Base-by-base conservation (phyloP, 2,113 vertebrate genomes). In the Jacana jacana region DNA sequence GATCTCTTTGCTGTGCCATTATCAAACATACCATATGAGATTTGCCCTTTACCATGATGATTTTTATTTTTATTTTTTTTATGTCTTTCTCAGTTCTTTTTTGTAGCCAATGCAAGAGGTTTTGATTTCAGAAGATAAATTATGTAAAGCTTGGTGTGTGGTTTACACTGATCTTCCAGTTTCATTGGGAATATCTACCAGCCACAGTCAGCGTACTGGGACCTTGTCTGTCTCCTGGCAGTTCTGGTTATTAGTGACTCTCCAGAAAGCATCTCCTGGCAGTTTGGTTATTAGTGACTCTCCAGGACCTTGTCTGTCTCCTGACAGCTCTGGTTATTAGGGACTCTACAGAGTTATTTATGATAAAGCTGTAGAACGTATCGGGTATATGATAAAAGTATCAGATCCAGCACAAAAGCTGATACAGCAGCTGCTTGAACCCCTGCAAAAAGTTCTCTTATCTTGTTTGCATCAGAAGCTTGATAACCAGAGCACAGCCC, bases 51-150 rank as follows among this genome's bases (percentile, higher is more conserved):
- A n/a, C 18, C 8, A 0, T 58, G 11, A 44, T 14, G 46, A 46
- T 46, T 20, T 46, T 54, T 52, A 25, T 52, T 49, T 25, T n/a
- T n/a, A n/a, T 51, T 51, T 69, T 77, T 61, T 81, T 46, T 11
- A 57, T 70, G 66, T 90, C 81, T 73, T 82, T 88, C 86, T 88
- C 58, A 28, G 63, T 76, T 85, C 63, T 73, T 88, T 88, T 93
- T 82, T 57, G 49, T 88, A 90, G 87, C 84, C 31, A 49, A 52
- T 63, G 27, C 40, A 39, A 80, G 86, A 86, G 68, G 35, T 37
- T 92, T 94, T 90, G n/a, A 81, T 95, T 88, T 68, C 46, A 77
- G 85, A 52, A 81, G 83, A 19, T 80, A 52, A 82, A 73, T 88
- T 79, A 11, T 78, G 24, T 35, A 14, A 73, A 68, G 63, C 27